Evolutionary conservation across 1,140 invertebrate genomes (phyloP).

Genomic region (Eueides isabella): DNA sequence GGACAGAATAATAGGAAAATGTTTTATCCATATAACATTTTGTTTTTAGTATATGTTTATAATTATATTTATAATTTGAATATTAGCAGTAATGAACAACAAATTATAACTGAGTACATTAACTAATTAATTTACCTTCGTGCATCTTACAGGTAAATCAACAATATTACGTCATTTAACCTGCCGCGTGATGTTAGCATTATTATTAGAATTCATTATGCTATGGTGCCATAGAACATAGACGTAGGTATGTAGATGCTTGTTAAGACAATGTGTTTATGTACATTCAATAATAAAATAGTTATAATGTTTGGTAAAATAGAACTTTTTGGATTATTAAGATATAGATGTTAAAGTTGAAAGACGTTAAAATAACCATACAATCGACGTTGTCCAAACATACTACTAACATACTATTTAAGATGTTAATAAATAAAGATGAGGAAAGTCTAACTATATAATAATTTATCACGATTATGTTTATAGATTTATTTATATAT

Average conservation of each 20-base stretch:
- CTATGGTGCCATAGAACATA: constrained; percentile 18
- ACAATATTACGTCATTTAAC: constrained; percentile 47
- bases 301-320: too few relatives aligned
- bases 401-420: too few relatives aligned
- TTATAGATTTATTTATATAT: too few relatives aligned
- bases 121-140: constrained; percentile 32
- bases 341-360: too few relatives aligned
- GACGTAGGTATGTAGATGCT: not conserved
- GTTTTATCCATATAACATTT: not conserved
- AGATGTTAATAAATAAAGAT: too few relatives aligned
- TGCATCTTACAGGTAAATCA: constrained; percentile 46
- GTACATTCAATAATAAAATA: not conserved
- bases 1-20: not conserved
- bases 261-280: not conserved
- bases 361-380: too few relatives aligned
- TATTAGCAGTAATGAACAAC: not conserved
- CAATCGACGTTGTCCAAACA: too few relatives aligned
- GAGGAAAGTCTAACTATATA: too few relatives aligned
- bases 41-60: not conserved
- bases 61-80: not conserved
- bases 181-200: constrained; percentile 44
- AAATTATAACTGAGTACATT: not conserved
- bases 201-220: constrained; percentile 53
- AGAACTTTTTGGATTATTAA: too few relatives aligned
- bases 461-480: too few relatives aligned